Evolutionary conservation across 2,888 invertebrate genomes (phyloP), one percentile per base, ranked within the genome.

Genomic region (Caenorhabditis becei): DNA sequence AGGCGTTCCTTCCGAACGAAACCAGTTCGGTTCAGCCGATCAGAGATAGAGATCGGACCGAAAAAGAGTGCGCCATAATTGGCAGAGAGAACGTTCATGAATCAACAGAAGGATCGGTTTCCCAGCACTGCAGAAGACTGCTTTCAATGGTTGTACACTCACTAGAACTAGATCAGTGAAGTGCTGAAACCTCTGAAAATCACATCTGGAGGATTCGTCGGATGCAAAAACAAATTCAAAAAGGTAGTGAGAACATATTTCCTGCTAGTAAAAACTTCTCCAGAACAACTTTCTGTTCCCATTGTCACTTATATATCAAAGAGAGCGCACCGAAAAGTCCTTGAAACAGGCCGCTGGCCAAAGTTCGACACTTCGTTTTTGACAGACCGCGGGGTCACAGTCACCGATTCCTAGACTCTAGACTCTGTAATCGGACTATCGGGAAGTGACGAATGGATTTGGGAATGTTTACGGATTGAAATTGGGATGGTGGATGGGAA

Each of bases 351-450:
- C 5, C 10, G n/a, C 32, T 8, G 69, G 37, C 26, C 69, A 59
- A 70, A 70, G 69, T 70, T 70, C 59, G 69, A 51, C 20, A 1
- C 58, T 59, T 70, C 37, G 20, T 66, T 16, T 66, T 66, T 54
- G 66, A 54, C 37, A 66, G 23, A 41, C 16, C 41, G 16, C 10
- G 32, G 16, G n/a, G 26, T 61, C 59, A 67, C n/a, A n/a, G n/a
- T n/a, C n/a, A n/a, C n/a, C n/a, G n/a, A n/a, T n/a, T n/a, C n/a
- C n/a, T n/a, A n/a, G n/a, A n/a, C n/a, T n/a, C n/a, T 18, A 44
- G 56, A 47, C 51, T 65, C 23, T n/a, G 53, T 51, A 51, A 70
- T 49, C 59, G 35, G 59, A 61, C 59, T 37, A 59, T 56, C 24
- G 24, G 41, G 44, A 51, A 59, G n/a, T 37, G 51, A 66, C 26